Evolutionary conservation across 2,113 vertebrate species (phyloP).

Genomic region (Silurus meridionalis): DNA sequence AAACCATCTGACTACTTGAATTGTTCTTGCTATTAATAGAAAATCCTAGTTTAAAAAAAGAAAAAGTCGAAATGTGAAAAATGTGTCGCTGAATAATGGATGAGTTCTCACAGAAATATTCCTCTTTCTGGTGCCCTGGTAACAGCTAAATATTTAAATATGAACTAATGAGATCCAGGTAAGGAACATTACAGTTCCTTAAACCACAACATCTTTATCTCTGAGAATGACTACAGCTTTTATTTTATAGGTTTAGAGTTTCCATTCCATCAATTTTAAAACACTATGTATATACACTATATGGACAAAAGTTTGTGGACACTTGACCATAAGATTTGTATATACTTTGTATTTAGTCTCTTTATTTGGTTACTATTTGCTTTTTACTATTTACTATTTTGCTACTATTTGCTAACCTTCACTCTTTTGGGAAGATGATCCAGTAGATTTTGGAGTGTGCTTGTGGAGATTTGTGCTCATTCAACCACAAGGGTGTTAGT

Average conservation of each 20-base stretch:
- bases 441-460: too few species aligned
- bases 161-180: conserved; percentile 7
- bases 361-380: too few species aligned
- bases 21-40: conserved; percentile 7
- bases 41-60: neutral
- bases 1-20: neutral
- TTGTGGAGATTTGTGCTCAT: too few species aligned
- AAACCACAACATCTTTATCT: neutral
- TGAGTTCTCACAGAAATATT: conserved; percentile 2
- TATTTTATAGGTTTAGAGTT: neutral
- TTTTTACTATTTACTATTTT: too few species aligned
- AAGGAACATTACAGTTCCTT: neutral
- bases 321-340: too few species aligned
- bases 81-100: conserved; percentile 32
- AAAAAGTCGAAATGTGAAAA: neutral
- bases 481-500: too few species aligned
- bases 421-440: too few species aligned
- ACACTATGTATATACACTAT: too few species aligned
- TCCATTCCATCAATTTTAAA: neutral
- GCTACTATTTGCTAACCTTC: too few species aligned
- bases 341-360: too few species aligned
- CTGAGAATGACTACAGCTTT: neutral
- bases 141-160: conserved; percentile 38
- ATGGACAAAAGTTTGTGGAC: too few species aligned
- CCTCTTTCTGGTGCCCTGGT: neutral